Conservation (phyloP, 2,797 vertebrate species). For the Tenualosa thibaudeaui region DNA sequence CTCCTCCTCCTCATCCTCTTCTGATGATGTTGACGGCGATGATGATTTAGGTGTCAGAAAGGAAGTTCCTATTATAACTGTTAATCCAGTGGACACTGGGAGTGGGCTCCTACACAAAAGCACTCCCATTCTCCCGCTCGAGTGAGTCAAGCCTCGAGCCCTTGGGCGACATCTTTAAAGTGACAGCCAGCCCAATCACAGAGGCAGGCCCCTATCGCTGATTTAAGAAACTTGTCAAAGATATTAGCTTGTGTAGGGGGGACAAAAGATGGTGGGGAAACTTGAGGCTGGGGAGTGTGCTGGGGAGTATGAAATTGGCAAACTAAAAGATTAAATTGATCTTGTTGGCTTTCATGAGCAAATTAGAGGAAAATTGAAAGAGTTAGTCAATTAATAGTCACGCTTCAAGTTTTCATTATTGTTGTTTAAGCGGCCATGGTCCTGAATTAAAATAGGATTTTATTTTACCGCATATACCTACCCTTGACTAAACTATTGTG, state of each 20-base stretch:
- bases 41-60: constrained; percentile 58
- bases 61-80: constrained; percentile 53
- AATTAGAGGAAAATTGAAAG: constrained; percentile 58
- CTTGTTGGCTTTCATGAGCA: constrained; percentile 53
- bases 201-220: constrained; percentile 56
- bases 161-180: constrained; percentile 58
- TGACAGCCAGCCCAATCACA: constrained; percentile 60
- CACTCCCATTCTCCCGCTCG: constrained; percentile 39
- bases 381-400: constrained; percentile 67
- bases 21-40: constrained; percentile 10
- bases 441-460: constrained; percentile 62
- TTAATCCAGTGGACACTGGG: constrained; percentile 50
- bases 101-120: constrained; percentile 45
- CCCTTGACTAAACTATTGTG: constrained; percentile 58
- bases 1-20: neutral
- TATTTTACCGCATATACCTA: constrained; percentile 48
- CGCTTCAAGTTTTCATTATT: constrained; percentile 60
- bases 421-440: constrained; percentile 50
- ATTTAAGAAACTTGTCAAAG: constrained; percentile 59
- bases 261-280: neutral
- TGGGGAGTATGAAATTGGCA: constrained; percentile 49
- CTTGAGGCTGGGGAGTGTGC: neutral
- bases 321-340: constrained; percentile 62
- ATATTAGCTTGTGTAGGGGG: constrained; percentile 53
- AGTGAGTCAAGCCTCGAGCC: constrained; percentile 53